These are phyloP conservation scores for Melikaiella ostensackeni DNA, from an alignment of 2,888 invertebrate genomes.

Conservation along the genomic window DNA sequence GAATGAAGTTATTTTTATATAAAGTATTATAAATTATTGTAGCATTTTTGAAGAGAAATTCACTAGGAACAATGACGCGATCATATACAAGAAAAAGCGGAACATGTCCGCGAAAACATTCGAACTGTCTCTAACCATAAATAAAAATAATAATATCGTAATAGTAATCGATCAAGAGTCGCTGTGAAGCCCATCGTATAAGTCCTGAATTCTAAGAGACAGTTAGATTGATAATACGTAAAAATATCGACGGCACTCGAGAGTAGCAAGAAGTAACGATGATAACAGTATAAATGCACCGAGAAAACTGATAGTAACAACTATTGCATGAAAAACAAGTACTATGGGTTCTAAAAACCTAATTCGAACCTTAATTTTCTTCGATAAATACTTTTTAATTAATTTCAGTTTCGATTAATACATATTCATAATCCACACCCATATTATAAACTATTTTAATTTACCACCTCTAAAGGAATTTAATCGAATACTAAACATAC, in stretches of 20 bases:
- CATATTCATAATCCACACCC: background rate
- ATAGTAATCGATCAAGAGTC: conserved; percentile 49
- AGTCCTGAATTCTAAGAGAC: conserved; percentile 9
- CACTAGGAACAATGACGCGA: background rate
- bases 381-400: background rate
- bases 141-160: conserved; percentile 44
- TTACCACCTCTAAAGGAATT: background rate
- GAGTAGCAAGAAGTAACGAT: conserved; percentile 44
- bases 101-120: conserved; percentile 46
- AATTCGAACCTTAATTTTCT: background rate
- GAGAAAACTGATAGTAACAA: conserved; percentile 43
- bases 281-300: conserved; percentile 45
- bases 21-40: background rate
- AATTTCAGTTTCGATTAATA: background rate
- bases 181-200: conserved; percentile 3
- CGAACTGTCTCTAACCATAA: conserved; percentile 48
- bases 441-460: background rate
- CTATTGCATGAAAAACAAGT: conserved; percentile 43
- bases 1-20: background rate
- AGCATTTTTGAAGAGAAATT: background rate
- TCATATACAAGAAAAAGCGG: background rate
- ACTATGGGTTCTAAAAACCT: conserved; percentile 1
- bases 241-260: conserved; percentile 51
- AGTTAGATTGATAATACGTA: conserved; percentile 45
- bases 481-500: background rate